Evolutionary conservation across 2,888 invertebrate species (phyloP), one percentile per base, ranked within the genome.

Genomic region (Tenthredo scrophulariae): DNA sequence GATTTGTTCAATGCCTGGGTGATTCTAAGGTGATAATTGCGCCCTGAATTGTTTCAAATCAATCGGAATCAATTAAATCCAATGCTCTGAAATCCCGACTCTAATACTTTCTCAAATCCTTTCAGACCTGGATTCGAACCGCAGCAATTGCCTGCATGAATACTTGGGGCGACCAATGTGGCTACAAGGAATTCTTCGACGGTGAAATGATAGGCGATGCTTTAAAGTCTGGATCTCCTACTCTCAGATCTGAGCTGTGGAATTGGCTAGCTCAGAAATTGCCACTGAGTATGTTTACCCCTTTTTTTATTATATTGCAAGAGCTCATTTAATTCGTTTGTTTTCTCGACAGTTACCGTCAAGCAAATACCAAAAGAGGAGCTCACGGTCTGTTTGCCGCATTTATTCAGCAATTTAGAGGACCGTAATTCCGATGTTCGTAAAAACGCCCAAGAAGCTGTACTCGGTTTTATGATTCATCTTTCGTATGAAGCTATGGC

Each of bases 381-480:
- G 93, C 93, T 99, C 1, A 92, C 95, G 0, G 93, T 96, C 1
- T 97, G 98, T 93, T 94, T 98, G 85, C 97, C 97, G 0, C 94
- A 95, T 88, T 93, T 99, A 84, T 98, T 96, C 93, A 95, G 96
- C 58, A 97, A 98, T 90, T 93, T 99, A 85, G 98, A 98, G 92
- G 99, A 99, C 94, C 95, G 99, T 84, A 98, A 97, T 91, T 97
- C 96, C 0, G 98, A 98, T 88, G 98, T 99, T 5, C 95, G 99
- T 15, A 98, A 98, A 92, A 97, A 97, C 90, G 97, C 98, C 1
- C 96, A 97, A 84, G 98, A 98, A 91, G 97, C 98, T 67, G 96
- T 98, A 58, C 94, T 98, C 70, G 98, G 98, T 3, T 96, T 98
- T 89, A 99, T 99, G 98, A 96, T 98, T 87, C 98, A 98, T 92